phyloP scores from a whole-genome alignment of 2,113 vertebrate genomes.

The western clawed frog (Xenopus tropicalis) region DNA sequence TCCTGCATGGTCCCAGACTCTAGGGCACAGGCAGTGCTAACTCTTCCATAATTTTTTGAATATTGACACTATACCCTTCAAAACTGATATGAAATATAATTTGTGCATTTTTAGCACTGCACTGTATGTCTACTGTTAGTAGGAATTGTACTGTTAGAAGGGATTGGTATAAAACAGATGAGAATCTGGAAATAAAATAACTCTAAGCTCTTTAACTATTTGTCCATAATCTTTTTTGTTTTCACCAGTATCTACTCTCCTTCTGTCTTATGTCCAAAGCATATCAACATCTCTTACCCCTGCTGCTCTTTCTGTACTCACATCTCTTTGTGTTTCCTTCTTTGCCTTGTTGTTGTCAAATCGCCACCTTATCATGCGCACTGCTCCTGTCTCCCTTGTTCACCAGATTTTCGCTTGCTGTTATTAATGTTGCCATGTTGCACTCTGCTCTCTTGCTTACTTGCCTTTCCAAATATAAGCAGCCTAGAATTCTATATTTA shows the following conservation, averaged over 20 bases:
- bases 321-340: conserved; percentile 40
- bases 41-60: too few relatives aligned
- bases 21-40: too few relatives aligned
- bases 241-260: not conserved
- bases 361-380: conserved; percentile 37
- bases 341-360: conserved; percentile 42
- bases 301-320: conserved; percentile 32
- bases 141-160: too few relatives aligned
- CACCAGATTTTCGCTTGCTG: conserved; percentile 15
- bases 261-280: conserved; percentile 6
- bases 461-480: conserved; percentile 20
- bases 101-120: too few relatives aligned
- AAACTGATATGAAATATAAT: too few relatives aligned
- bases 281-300: conserved; percentile 20
- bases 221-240: too few relatives aligned
- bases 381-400: conserved; percentile 32
- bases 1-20: too few relatives aligned
- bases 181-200: too few relatives aligned
- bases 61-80: too few relatives aligned
- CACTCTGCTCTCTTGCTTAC: conserved; percentile 25
- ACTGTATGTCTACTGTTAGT: too few relatives aligned
- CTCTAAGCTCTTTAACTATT: too few relatives aligned
- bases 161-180: too few relatives aligned
- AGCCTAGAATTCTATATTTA: conserved; percentile 19
- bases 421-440: conserved; percentile 40